phyloP scores from a whole-genome alignment of 1,140 invertebrate genomes.

The Uloborus diversus region DNA sequence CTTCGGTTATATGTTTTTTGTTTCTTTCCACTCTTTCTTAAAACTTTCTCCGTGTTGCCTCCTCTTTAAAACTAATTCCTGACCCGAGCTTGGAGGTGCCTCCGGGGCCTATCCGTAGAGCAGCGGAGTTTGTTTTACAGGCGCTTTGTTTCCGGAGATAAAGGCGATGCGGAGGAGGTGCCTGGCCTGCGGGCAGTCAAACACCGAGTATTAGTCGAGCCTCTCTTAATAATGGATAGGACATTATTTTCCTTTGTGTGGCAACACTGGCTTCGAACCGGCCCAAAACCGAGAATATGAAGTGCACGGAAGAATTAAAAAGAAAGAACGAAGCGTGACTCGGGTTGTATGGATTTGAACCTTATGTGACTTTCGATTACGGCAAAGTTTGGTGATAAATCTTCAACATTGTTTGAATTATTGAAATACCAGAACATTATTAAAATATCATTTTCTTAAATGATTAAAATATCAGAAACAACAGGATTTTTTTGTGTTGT shows the following conservation, averaged over 20 bases:
- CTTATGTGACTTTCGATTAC: too few species aligned
- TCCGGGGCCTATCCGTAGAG: neutral
- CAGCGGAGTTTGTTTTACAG: constrained; percentile 46
- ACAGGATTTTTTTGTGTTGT: too few species aligned
- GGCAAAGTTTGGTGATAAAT: too few species aligned
- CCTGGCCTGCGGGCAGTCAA: constrained; percentile 20
- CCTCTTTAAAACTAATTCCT: constrained; percentile 47
- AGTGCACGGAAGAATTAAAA: too few species aligned
- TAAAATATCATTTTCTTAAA: too few species aligned
- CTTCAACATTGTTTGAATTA: too few species aligned
- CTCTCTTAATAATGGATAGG: constrained; percentile 12
- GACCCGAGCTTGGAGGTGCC: neutral
- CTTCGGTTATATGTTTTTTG: constrained; percentile 3
- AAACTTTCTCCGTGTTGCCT: neutral
- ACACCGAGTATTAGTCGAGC: constrained; percentile 10
- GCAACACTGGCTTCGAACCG: neutral
- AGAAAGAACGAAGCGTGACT: neutral
- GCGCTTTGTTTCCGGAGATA: constrained; percentile 25
- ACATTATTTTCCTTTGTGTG: constrained; percentile 39
- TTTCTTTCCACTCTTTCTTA: neutral
- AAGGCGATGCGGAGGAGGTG: neutral
- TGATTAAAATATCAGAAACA: too few species aligned
- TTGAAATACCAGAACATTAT: too few species aligned
- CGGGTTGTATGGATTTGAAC: neutral
- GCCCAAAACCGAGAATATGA: too few species aligned